phyloP scores from a whole-genome alignment of 2,888 invertebrate genomes.

The Cataglyphis altisquamis region DNA sequence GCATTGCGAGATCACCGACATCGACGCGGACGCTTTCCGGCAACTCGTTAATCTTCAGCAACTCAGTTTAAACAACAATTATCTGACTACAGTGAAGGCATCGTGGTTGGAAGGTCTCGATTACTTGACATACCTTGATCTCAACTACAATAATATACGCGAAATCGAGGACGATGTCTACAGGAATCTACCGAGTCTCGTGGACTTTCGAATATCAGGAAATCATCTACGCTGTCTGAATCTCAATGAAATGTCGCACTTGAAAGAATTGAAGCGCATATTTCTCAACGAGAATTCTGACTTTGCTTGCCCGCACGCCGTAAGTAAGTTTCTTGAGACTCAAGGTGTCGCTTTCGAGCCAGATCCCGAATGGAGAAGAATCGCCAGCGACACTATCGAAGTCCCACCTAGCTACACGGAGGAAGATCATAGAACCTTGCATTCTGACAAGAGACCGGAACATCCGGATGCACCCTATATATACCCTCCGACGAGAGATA shows the following conservation, averaged over 20 bases:
- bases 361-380: conserved; percentile 78
- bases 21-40: conserved; percentile 80
- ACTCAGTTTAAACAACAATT: conserved; percentile 81
- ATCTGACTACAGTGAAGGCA: conserved; percentile 73
- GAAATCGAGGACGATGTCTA: conserved; percentile 81
- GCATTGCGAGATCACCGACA: conserved; percentile 79
- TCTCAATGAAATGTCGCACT: conserved; percentile 74
- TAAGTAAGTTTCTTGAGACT: conserved; percentile 74
- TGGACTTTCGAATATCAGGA: conserved; percentile 82
- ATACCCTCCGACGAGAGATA: background rate
- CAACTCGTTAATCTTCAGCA: conserved; percentile 80
- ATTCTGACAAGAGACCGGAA: conserved; percentile 20
- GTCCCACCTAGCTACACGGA: conserved; percentile 15
- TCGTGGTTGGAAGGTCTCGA: conserved; percentile 80
- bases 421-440: conserved; percentile 38
- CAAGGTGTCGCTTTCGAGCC: conserved; percentile 75
- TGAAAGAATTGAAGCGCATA: conserved; percentile 77
- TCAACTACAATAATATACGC: conserved; percentile 81
- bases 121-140: conserved; percentile 80
- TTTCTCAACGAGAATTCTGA: conserved; percentile 80
- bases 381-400: conserved; percentile 67
- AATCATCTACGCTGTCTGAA: conserved; percentile 82
- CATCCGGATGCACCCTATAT: background rate
- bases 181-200: conserved; percentile 76
- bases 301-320: conserved; percentile 81